Evolutionary conservation across 2,888 invertebrate species (phyloP), one percentile per base, ranked within the genome.

Genomic region (Diaphora mendica): DNA sequence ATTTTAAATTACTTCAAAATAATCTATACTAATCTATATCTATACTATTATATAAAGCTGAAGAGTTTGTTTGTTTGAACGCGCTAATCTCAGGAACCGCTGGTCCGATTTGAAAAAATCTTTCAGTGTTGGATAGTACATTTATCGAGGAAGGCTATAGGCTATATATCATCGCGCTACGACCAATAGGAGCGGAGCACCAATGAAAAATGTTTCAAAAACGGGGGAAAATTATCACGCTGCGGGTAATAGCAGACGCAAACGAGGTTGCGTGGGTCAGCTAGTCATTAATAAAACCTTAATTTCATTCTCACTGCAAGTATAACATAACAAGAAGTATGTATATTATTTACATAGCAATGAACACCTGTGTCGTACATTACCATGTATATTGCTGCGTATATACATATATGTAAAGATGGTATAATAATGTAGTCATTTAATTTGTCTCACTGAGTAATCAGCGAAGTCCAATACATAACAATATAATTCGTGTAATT

Each of bases 401-500:
- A 59, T 66, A n/a, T 44, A 51, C 72, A 71, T 48, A 48, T 20
- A 48, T 17, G 68, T 72, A 72, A 35, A 42, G 30, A 44, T 62
- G 55, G 67, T 74, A 72, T 79, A 77, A 78, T 81, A 84, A 75
- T 78, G 35, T 75, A 76, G 67, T 69, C 68, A 80, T 80, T 85
- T 82, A 83, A 85, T 80, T 51, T 77, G 73, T 79, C 75, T 77
- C 78, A 82, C 82, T 89, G 89, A 90, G 88, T 88, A 90, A 91
- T 89, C 84, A 88, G 90, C 87, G 85, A 89, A 89, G 84, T 80
- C 88, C 86, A 84, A 78, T 83, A 84, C 82, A 87, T 87, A 88
- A 87, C 86, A 85, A 87, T 88, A 82, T 88, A 82, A 89, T 91
- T 90, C 90, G 88, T 88, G 82, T 90, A 88, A 90, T 89, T 90